Percentiles rank a stretch among this genome's conserved stretches.
Conservation (phyloP, 2,888 invertebrate species). For the Platerodrilus igneus region DNA sequence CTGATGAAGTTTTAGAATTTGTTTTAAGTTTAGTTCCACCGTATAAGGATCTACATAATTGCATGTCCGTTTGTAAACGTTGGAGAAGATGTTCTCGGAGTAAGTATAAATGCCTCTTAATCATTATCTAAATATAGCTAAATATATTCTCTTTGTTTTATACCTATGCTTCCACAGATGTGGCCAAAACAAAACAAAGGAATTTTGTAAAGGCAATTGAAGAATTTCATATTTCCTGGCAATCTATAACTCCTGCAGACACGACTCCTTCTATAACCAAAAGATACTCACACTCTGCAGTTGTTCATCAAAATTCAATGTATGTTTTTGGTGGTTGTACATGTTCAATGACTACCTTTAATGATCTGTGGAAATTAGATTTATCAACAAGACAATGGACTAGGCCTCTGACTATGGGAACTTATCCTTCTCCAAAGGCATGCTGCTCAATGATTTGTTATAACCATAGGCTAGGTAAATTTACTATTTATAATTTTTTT, state of each 20-base stretch:
- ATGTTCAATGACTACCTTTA: constrained; percentile 89
- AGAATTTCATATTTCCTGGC: constrained; percentile 74
- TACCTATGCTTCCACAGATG: constrained; percentile 57
- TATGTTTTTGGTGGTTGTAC: constrained; percentile 97
- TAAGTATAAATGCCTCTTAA: too few species aligned
- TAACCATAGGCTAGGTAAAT: constrained; percentile 63
- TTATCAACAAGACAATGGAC: constrained; percentile 81
- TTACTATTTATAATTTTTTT: not conserved
- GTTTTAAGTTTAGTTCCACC: constrained; percentile 85
- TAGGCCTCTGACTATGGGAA: constrained; percentile 74
- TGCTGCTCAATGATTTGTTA: constrained; percentile 90
- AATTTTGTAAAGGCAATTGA: constrained; percentile 73
- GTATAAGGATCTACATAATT: constrained; percentile 83
- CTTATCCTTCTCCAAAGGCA: constrained; percentile 93
- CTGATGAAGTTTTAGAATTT: constrained; percentile 91
- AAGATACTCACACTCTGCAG: constrained; percentile 88
- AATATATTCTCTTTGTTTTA: constrained; percentile 20
- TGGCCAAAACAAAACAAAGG: constrained; percentile 66
- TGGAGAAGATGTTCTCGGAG: constrained; percentile 83
- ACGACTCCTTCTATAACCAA: constrained; percentile 77
- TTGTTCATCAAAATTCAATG: constrained; percentile 78
- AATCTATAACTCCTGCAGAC: constrained; percentile 55
- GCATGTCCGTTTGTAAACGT: constrained; percentile 78
- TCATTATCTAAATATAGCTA: constrained; percentile 17
- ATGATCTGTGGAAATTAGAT: constrained; percentile 94